Percentiles rank a stretch among this genome's conserved stretches.
Evolutionary conservation across 2,113 vertebrate species (phyloP).

Genomic region (Prietella phreatophila): DNA sequence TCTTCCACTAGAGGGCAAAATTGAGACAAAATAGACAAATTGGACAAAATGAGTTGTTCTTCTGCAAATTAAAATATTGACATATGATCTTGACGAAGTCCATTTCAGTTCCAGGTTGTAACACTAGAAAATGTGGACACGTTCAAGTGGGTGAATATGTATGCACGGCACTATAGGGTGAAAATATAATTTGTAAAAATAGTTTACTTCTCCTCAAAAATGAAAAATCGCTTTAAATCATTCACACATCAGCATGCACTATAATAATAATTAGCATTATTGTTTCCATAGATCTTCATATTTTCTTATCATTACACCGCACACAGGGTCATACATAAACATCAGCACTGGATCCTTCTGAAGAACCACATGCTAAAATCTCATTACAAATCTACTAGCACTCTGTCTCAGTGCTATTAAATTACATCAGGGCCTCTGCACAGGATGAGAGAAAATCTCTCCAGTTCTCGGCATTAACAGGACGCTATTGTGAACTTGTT

Average conservation of each 20-base stretch:
- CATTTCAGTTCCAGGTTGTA: not conserved
- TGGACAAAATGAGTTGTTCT: not conserved
- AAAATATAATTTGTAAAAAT: not conserved
- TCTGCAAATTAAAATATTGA: too few relatives aligned
- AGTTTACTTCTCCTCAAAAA: too few relatives aligned
- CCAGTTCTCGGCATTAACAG: conserved; percentile 70
- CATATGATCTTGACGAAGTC: not conserved
- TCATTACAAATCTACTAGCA: not conserved
- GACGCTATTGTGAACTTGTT: conserved; percentile 72
- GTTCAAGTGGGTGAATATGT: not conserved
- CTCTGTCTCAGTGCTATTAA: conserved; percentile 58
- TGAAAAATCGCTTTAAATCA: too few relatives aligned
- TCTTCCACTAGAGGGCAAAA: not conserved
- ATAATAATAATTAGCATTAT: not conserved
- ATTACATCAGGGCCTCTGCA: conserved; percentile 49
- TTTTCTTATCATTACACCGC: not conserved
- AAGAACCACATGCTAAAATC: not conserved
- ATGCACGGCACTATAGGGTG: not conserved
- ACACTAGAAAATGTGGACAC: not conserved
- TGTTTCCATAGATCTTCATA: not conserved
- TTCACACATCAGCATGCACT: not conserved
- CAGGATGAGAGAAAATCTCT: conserved; percentile 38
- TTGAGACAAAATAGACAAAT: not conserved
- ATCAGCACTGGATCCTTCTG: not conserved
- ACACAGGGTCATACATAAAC: not conserved